phyloP scores from a whole-genome alignment of 2,113 vertebrate species.

The Casuarius casuarius region DNA sequence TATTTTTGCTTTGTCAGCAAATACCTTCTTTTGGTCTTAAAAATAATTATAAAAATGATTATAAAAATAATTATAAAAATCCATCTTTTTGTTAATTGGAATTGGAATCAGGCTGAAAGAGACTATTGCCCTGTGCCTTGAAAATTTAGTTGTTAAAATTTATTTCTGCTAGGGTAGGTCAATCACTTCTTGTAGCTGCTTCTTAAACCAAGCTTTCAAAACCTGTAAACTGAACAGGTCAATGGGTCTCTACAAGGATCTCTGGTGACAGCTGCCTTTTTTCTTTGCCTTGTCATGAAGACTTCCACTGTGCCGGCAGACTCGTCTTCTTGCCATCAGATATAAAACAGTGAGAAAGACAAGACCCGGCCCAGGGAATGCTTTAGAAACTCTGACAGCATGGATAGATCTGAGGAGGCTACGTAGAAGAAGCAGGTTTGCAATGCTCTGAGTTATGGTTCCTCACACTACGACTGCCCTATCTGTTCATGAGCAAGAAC shows the following conservation, averaged over 20 bases:
- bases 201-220: neutral
- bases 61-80: neutral
- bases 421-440: neutral
- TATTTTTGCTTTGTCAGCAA: neutral
- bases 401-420: neutral
- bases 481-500: neutral
- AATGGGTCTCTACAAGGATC: neutral
- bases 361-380: neutral
- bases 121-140: neutral
- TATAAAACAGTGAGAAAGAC: neutral
- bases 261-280: neutral
- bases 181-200: neutral
- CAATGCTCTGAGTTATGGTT: neutral
- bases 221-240: neutral
- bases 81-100: neutral
- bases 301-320: neutral
- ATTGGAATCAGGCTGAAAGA: neutral
- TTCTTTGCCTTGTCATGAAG: neutral
- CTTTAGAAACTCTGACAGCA: neutral
- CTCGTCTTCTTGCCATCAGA: neutral
- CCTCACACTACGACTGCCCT: neutral
- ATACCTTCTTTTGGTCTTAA: neutral
- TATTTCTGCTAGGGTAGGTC: neutral
- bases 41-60: neutral
- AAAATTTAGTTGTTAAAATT: neutral